A percentile compares a stretch with the other conserved stretches of the same genome.
Conservation (phyloP, 2,113 vertebrate genomes). For the Pseudois nayaur region DNA sequence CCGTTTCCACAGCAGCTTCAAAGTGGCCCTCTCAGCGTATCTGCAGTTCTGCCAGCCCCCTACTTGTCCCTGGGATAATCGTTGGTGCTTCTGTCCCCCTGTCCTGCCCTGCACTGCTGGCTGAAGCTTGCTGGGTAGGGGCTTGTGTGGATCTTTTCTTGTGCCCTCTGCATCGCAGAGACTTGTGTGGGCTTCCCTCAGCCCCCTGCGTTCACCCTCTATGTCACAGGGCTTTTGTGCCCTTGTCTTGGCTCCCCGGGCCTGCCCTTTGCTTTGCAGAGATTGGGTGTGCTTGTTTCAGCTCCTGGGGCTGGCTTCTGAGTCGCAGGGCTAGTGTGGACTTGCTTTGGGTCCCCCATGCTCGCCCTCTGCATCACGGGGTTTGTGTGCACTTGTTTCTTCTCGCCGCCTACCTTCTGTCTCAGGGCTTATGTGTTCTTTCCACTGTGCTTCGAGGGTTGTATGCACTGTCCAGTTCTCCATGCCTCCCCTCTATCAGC, state of each 20-base stretch:
- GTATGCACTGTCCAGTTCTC: background rate
- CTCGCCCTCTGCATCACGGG: fast-evolving
- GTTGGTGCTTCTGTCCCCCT: background rate
- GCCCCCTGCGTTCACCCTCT: no score
- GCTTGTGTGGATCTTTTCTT: background rate
- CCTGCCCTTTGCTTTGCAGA: no score
- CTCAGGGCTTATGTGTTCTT: background rate
- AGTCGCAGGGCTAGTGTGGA: no score
- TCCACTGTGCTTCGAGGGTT: background rate
- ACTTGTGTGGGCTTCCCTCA: background rate
- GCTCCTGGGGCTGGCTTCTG: no score
- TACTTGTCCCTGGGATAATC: background rate
- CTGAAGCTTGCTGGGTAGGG: background rate
- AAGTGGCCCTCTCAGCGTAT: background rate
- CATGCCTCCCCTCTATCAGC: background rate
- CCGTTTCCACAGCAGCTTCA: background rate
- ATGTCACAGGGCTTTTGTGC: no score
- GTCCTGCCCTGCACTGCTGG: background rate
- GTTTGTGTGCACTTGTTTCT: background rate
- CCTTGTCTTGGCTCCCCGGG: no score
- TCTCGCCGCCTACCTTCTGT: background rate
- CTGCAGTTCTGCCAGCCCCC: background rate
- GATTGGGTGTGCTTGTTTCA: no score
- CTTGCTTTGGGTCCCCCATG: no score
- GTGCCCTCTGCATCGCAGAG: fast-evolving